Base-by-base conservation (phyloP, 2,113 vertebrate species). In the Micronisus gabar region DNA sequence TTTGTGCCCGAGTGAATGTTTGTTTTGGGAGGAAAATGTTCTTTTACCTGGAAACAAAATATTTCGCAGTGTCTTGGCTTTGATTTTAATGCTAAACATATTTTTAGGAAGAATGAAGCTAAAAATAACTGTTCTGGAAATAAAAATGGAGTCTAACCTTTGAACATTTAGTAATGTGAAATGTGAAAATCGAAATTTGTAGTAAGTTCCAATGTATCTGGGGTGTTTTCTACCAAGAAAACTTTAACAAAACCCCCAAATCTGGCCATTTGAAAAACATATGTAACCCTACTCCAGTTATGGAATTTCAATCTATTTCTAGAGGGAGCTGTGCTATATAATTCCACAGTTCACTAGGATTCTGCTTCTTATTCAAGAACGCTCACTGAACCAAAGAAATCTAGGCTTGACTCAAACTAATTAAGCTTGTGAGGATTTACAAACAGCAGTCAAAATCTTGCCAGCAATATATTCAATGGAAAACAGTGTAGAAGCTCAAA, bases 351-450 rank as follows among this genome's bases (percentile, higher is more conserved):
- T 93, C 83, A 59, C 45, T 67, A 71, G 36, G 41, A 91, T 92
- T 93, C 68, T 94, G 38, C n/a, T 96, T 88, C 55, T 86, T 95
- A 68, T 85, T 82, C 48, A 92, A 80, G 74, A 93, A 66, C 75
- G n/a, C 9, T 90, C 34, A 48, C 36, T 88, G 67, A 96, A 93
- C 67, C 79, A 92, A 66, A 88, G 66, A 94, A 90, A 80, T 81
- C 50, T 88, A 83, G 55, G 50, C 59, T 94, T 96, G 75, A 66
- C 72, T 96, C 75, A 76, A 92, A 78, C 75, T 94, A 95, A 93
- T 95, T 81, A 95, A 93, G 40, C 85, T 96, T 92, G 81, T 76
- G 79, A 93, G 90, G 85, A 90, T 95, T 96, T 95, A 93, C 81
- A 85, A 91, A 90, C 62, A 86, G 59, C 70, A 80, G 48, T 91